Base-by-base conservation (phyloP, 2,888 invertebrate genomes). In the Oegoconia quadripuncta region DNA sequence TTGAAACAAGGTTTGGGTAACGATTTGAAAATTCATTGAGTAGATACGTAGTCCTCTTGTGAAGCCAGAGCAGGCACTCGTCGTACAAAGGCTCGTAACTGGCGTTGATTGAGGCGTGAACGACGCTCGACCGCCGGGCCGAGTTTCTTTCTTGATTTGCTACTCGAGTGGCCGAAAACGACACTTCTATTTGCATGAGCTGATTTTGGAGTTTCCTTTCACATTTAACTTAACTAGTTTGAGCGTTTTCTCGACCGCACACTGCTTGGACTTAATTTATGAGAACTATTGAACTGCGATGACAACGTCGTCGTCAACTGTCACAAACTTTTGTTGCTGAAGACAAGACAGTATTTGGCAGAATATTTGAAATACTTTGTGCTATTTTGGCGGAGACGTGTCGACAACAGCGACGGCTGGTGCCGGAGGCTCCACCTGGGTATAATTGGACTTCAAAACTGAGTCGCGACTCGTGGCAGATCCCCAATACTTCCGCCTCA, bases 371-470 rank as follows among this genome's bases (percentile, higher is more conserved):
- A n/a, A n/a, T n/a, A n/a, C n/a, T n/a, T n/a, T n/a, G n/a, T n/a
- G n/a, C n/a, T n/a, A n/a, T n/a, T n/a, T n/a, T n/a, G n/a, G n/a
- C n/a, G n/a, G 9, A 2, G 17, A 15, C 17, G 16, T 8, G 29
- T 3, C 16, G 32, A n/a, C 32, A 7, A 17, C 29, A 30, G 12
- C 18, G 13, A 8, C 13, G 23, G 32, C 9, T 37, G 46, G 47
- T 53, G 46, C 41, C 52, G 37, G 54, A 48, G 59, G 62, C 69
- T 67, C 70, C 79, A 72, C 71, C 73, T 77, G 69, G 71, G 79
- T 87, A 88, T 88, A 88, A 88, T 88, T 88, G 88, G 72, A 82
- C 84, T 86, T 88, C 86, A 87, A 87, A 88, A 84, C 83, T 83
- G 74, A 11, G 31, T 22, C 70, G 60, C 69, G 69, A 70, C 14